Conservation (phyloP, 2,888 invertebrate genomes). For the Apomyelois bistriatella region DNA sequence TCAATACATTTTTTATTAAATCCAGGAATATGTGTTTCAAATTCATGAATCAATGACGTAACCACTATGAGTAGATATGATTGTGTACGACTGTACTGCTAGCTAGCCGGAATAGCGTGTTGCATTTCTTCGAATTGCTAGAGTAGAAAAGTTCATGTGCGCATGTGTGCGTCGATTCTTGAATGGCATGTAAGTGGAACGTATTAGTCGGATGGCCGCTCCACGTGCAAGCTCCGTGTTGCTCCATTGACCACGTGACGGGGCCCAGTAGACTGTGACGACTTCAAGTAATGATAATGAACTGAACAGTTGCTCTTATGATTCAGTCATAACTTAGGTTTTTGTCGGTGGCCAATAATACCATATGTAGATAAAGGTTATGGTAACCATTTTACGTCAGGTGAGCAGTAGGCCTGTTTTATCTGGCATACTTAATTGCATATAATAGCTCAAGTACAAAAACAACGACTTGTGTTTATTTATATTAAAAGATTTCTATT, state of each 20-base stretch:
- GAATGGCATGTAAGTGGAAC: background rate
- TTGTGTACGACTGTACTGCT: background rate
- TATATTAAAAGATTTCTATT: too few relatives aligned
- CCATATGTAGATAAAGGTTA: too few relatives aligned
- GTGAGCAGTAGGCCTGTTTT: too few relatives aligned
- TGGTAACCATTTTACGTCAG: too few relatives aligned
- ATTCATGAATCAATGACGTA: background rate
- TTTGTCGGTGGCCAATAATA: too few relatives aligned
- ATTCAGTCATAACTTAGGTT: background rate
- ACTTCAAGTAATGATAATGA: background rate
- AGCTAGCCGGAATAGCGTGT: background rate
- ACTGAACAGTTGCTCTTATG: conserved; percentile 1
- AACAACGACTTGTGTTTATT: too few relatives aligned
- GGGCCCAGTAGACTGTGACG: conserved; percentile 44
- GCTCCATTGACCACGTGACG: conserved; percentile 54
- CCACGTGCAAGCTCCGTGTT: conserved; percentile 46
- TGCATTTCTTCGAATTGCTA: background rate
- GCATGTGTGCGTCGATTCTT: conserved; percentile 12
- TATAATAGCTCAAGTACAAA: too few relatives aligned
- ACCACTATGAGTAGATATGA: background rate
- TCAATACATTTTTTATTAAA: too few relatives aligned
- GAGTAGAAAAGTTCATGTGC: background rate
- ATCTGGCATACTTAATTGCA: too few relatives aligned
- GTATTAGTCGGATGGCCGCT: conserved; percentile 14
- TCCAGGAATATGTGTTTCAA: background rate